Evolutionary conservation across 2,797 vertebrate species (phyloP).

Genomic region (Sebastes wilsoni): DNA sequence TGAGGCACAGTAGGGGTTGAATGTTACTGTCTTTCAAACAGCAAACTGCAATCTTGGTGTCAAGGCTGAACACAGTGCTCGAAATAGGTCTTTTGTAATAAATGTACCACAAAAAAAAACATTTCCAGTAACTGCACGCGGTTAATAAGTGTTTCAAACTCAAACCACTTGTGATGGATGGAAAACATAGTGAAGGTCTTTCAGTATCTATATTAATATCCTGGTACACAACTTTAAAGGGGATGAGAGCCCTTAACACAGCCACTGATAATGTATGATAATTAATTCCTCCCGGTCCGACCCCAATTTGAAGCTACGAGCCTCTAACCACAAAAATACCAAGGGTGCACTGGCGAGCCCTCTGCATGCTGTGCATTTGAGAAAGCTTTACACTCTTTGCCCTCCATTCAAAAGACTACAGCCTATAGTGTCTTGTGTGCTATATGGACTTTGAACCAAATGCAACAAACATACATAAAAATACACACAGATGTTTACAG

Average conservation of each 20-base stretch:
- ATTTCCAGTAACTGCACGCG: not conserved
- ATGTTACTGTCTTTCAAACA: slow-evolving; percentile 15
- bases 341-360: not conserved
- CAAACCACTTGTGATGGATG: not conserved
- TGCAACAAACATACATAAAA: not conserved
- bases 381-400: not conserved
- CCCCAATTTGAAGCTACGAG: not conserved
- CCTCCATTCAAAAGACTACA: not conserved
- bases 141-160: not conserved
- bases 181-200: not conserved
- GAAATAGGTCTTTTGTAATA: not conserved
- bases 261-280: not conserved
- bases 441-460: not conserved
- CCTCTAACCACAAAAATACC: not conserved
- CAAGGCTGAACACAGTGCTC: not conserved
- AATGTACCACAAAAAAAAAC: not conserved
- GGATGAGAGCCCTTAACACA: not conserved
- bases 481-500: slow-evolving; percentile 9
- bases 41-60: slow-evolving; percentile 22
- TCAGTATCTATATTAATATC: not conserved
- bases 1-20: slow-evolving; percentile 1
- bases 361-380: not conserved
- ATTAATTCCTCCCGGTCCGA: not conserved
- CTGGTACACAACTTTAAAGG: not conserved
- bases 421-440: not conserved